phyloP scores from a whole-genome alignment of 2,113 vertebrate species.

The Gallinago media region DNA sequence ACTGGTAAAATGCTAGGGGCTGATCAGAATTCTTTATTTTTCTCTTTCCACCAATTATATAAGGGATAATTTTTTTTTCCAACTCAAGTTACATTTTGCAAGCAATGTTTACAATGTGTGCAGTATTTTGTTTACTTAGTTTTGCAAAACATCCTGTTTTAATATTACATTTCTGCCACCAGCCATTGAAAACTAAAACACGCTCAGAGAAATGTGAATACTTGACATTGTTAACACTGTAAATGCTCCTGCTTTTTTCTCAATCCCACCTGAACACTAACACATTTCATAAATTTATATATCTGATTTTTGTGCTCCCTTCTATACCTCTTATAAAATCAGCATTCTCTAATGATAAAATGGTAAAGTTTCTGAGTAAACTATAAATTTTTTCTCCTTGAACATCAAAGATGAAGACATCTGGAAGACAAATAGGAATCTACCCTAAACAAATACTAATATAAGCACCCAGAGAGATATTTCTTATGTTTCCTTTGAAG shows the following conservation, averaged over 20 bases:
- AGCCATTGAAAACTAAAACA: constrained; percentile 6
- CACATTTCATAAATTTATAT: neutral
- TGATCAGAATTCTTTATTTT: neutral
- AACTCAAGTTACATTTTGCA: neutral
- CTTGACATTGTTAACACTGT: neutral
- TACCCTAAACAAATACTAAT: neutral
- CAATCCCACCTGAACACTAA: neutral
- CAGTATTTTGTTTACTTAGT: neutral
- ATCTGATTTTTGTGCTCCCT: neutral
- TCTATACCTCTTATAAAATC: neutral
- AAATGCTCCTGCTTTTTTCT: neutral
- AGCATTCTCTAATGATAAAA: neutral
- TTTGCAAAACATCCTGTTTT: neutral
- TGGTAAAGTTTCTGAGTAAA: neutral
- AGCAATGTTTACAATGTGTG: neutral
- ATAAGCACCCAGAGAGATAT: neutral
- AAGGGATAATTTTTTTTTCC: neutral
- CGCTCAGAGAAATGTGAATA: neutral
- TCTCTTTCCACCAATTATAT: neutral
- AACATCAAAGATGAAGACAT: neutral
- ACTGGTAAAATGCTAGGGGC: neutral
- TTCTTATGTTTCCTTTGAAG: neutral
- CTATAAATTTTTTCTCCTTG: neutral
- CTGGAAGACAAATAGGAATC: neutral
- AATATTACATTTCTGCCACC: neutral